Base-by-base conservation (phyloP, 2,797 vertebrate species). In the Emys orbicularis region DNA sequence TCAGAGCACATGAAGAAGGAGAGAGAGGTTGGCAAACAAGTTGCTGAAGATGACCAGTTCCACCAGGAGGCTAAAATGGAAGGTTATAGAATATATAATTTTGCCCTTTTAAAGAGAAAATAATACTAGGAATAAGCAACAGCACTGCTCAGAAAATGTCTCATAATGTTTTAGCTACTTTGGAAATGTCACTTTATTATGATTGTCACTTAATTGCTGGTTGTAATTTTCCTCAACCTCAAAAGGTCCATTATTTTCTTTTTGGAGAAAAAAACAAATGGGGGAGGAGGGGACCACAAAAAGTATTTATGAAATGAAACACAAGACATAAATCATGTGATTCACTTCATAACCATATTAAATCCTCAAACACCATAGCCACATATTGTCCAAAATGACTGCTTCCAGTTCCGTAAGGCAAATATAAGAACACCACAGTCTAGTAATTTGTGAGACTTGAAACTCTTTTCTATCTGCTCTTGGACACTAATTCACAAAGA, bases 21-120 rank as follows among this genome's bases (percentile, higher is more conserved):
- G 90, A 65, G 76, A 82, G 37, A 79, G 56, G 29, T 0, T 87
- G 81, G 29, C 2, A 56, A 41, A 29, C 44, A 53, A 13, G 1
- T 8, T 84, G 54, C 19, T 81, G 84, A 90, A 94, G 34, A 37
- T 0, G 0, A 65, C 27, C 81, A 82, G 25, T 87, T 89, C 83
- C 79, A 74, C 53, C 82, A 83, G 44, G 86, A 88, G 72, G 54
- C 0, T 1, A 31, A 13, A 19, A 34, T 8, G 3, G 6, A 13
- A 76, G 79, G 25, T 56, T 29, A 19, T 52, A 25, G 81, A 53
- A 7, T 0, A 3, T 0, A 5, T 2, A 57, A 27, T 29, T 47
- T 5, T 3, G 8, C 1, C 44, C 31, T 21, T 31, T 53, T 15
- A 31, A 52, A 29, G 54, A 3, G 21, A 19, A 88, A 15, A n/a